phyloP scores from a whole-genome alignment of 1,140 invertebrate species.

The Penaeus vannamei region DNA sequence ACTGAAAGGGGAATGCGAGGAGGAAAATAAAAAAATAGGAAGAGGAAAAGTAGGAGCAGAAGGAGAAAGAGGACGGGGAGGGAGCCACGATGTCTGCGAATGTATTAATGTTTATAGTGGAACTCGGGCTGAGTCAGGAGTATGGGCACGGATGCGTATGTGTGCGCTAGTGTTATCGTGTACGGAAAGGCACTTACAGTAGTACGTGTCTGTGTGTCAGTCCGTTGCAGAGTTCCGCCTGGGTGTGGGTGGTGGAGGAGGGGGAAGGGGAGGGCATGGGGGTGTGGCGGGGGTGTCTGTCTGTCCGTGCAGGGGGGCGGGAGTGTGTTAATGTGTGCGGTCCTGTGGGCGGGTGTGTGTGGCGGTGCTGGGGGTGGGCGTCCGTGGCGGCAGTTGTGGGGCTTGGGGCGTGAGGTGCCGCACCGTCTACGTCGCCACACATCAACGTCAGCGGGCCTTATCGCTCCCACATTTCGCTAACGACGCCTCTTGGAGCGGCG shows the following conservation, averaged over 20 bases:
- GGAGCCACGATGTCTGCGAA: neutral
- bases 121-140: neutral
- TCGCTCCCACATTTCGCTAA: conserved; percentile 49
- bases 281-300: neutral
- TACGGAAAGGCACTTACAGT: neutral
- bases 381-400: conserved; percentile 20
- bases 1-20: neutral
- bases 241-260: neutral
- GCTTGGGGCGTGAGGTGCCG: conserved; percentile 37
- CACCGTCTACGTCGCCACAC: conserved; percentile 50
- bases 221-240: neutral
- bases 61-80: neutral
- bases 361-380: neutral
- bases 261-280: neutral
- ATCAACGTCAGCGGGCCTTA: conserved; percentile 56
- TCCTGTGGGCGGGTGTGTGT: neutral
- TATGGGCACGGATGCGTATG: conserved; percentile 23
- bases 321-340: no score
- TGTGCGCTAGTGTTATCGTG: conserved; percentile 17
- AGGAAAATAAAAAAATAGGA: neutral
- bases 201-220: conserved; percentile 34
- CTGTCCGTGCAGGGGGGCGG: no score
- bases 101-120: neutral
- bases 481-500: neutral
- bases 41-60: neutral